phyloP scores from a whole-genome alignment of 1,140 invertebrate genomes.

The Stegodyphus dumicola region DNA sequence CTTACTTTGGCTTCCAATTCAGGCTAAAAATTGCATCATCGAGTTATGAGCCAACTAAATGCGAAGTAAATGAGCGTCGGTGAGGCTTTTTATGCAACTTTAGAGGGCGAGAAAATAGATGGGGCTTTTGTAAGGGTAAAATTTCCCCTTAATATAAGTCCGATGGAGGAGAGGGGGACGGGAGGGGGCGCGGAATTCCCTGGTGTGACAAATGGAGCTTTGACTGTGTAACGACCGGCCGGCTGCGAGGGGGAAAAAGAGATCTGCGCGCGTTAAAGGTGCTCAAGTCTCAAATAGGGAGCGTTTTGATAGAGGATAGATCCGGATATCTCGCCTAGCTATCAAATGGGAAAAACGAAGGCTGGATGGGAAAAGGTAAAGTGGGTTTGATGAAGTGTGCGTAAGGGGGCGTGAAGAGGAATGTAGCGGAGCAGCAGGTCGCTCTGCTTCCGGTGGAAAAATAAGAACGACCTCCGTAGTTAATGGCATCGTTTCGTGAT shows the following conservation, averaged over 20 bases:
- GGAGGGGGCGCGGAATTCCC: not conserved
- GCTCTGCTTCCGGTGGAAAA: slow-evolving; percentile 14
- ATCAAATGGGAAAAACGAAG: slow-evolving; percentile 58
- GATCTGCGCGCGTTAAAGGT: slow-evolving; percentile 51
- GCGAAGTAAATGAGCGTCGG: slow-evolving; percentile 42
- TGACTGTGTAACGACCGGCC: slow-evolving; percentile 54
- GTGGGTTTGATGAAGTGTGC: slow-evolving; percentile 47
- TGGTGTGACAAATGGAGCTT: slow-evolving; percentile 53
- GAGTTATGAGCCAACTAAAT: slow-evolving; percentile 29
- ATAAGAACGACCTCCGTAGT: slow-evolving; percentile 32
- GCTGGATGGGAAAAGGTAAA: slow-evolving; percentile 26
- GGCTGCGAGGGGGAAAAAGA: slow-evolving; percentile 23
- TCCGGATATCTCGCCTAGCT: slow-evolving; percentile 52
- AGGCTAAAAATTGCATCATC: slow-evolving; percentile 22
- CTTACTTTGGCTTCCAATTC: not conserved
- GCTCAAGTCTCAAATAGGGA: slow-evolving; percentile 30
- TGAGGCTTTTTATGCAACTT: slow-evolving; percentile 39
- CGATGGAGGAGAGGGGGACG: slow-evolving; percentile 1
- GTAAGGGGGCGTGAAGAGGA: not conserved
- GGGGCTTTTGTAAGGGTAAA: slow-evolving; percentile 26
- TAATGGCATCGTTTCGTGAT: slow-evolving; percentile 48
- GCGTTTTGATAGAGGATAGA: slow-evolving; percentile 55
- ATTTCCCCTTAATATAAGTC: slow-evolving; percentile 19
- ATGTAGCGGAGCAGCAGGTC: not conserved
- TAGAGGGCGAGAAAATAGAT: slow-evolving; percentile 34